A percentile compares a stretch with the other conserved stretches of the same genome.
phyloP scores from a whole-genome alignment of 1,140 invertebrate species.

The Octopus bimaculoides region DNA sequence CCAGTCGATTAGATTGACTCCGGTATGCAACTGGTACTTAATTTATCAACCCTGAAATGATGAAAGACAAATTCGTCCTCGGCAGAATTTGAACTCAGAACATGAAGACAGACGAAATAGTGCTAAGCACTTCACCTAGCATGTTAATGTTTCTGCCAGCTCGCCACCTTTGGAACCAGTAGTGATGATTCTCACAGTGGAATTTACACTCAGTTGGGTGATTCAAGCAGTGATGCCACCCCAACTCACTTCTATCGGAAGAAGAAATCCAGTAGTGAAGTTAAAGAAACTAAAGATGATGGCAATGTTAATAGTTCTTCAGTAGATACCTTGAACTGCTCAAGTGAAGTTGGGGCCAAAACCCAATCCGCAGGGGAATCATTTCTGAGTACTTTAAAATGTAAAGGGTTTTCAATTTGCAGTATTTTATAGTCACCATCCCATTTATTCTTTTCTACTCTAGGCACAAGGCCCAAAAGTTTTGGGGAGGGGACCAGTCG shows the following conservation, averaged over 20 bases:
- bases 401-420: slow-evolving; percentile 8
- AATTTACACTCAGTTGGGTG: slow-evolving; percentile 22
- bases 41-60: no score
- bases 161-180: background rate
- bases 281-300: slow-evolving; percentile 17
- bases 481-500: no score
- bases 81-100: no score
- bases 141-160: no score
- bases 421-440: background rate
- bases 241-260: slow-evolving; percentile 14
- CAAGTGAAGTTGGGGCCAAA: background rate
- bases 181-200: slow-evolving; percentile 1
- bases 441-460: no score
- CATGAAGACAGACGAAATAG: no score
- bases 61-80: no score
- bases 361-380: slow-evolving; percentile 8
- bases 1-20: no score
- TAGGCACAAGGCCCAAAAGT: no score
- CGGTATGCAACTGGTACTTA: no score
- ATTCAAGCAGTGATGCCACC: slow-evolving; percentile 13
- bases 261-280: slow-evolving; percentile 17
- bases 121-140: no score
- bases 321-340: no score
- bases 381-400: slow-evolving; percentile 9
- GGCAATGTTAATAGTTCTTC: background rate